A percentile compares a stretch with the other conserved stretches of the same genome.
Conservation (phyloP, 2,113 vertebrate species). For the Entomyzon cyanotis region DNA sequence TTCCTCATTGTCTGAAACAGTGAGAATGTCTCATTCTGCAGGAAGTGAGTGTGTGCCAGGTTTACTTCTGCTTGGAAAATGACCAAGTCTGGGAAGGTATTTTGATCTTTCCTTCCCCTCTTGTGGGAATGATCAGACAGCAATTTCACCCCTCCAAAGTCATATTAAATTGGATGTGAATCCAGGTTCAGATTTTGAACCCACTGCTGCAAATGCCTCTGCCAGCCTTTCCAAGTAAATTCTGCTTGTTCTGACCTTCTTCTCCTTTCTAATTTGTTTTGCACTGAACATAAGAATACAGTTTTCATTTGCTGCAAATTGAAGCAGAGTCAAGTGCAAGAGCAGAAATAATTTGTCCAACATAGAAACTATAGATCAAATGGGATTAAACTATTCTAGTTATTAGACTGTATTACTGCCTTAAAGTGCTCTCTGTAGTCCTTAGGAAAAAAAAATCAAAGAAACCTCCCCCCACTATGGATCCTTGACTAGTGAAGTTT, state of each 20-base stretch:
- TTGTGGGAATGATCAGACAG: not conserved
- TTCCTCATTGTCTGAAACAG: not conserved
- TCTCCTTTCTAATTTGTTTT: not conserved
- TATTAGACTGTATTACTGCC: not conserved
- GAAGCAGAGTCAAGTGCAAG: not conserved
- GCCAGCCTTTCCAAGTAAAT: not conserved
- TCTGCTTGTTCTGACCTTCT: constrained; percentile 7
- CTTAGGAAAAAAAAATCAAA: not conserved
- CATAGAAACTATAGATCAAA: not conserved
- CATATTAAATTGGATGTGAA: not conserved
- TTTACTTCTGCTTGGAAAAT: not conserved
- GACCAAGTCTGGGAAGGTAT: not conserved
- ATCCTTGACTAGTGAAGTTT: not conserved
- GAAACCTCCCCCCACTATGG: not conserved
- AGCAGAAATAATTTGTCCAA: not conserved
- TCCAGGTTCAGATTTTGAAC: not conserved
- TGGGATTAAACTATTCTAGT: not conserved
- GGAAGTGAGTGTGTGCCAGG: not conserved
- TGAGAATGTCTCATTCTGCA: not conserved
- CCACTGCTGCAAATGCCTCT: not conserved
- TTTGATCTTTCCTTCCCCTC: not conserved
- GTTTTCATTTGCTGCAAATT: not conserved
- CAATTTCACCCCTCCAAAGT: not conserved
- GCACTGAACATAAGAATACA: not conserved
- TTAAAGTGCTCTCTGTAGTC: not conserved